These are phyloP conservation scores for Microtus ochrogaster DNA, from an alignment of 2,113 vertebrate species.

Conservation along the genomic window DNA sequence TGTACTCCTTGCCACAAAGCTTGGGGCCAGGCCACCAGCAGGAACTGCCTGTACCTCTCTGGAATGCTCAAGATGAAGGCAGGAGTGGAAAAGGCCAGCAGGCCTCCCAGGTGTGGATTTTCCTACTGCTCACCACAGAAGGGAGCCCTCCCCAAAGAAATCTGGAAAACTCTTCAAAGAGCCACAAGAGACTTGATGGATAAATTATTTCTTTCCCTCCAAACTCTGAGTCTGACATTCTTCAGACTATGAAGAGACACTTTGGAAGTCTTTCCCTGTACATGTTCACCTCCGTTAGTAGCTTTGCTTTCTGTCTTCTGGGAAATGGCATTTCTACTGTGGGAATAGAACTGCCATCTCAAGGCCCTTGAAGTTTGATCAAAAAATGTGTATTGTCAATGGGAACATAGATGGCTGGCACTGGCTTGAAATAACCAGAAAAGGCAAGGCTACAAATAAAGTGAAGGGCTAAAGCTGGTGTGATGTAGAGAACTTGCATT, in stretches of 20 bases:
- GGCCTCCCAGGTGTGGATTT: constrained; percentile 70
- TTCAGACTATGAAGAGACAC: neutral
- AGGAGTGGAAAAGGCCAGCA: constrained; percentile 9
- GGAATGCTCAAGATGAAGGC: constrained; percentile 61
- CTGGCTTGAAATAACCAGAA: neutral
- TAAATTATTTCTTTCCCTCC: neutral
- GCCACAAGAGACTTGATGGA: constrained; percentile 57
- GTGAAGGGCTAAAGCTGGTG: neutral
- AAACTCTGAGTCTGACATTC: constrained; percentile 7
- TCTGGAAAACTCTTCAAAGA: constrained; percentile 66
- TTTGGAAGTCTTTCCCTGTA: neutral
- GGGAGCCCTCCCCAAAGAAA: constrained; percentile 56
- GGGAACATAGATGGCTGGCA: neutral
- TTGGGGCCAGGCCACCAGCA: constrained; percentile 45
- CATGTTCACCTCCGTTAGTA: neutral
- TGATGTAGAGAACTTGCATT: neutral
- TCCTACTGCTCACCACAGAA: constrained; percentile 29
- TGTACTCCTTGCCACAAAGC: constrained; percentile 35
- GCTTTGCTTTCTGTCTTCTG: neutral
- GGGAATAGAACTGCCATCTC: neutral
- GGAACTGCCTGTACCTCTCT: constrained; percentile 54
- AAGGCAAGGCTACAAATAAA: neutral
- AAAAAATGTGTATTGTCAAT: neutral
- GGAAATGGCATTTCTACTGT: neutral
- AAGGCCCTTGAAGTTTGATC: neutral